Percentiles rank a stretch among this genome's conserved stretches.
phyloP scores from a whole-genome alignment of 2,113 vertebrate genomes.

The Gulo gulo region DNA sequence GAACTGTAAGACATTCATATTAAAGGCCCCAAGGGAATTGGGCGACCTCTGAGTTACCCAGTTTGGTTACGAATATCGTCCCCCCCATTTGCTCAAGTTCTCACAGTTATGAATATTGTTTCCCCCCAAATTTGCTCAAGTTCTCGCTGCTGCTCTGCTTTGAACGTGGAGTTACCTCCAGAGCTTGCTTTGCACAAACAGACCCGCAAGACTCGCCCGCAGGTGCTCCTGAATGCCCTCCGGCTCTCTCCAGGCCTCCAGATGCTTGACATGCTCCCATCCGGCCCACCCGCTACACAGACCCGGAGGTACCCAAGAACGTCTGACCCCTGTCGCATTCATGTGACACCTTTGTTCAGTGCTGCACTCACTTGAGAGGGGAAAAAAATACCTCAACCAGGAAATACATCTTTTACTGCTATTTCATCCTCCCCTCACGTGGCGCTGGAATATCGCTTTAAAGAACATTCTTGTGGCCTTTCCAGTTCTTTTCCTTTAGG shows the following conservation, averaged over 20 bases:
- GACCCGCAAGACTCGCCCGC: background rate
- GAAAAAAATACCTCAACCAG: constrained; percentile 74
- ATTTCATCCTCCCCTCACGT: constrained; percentile 69
- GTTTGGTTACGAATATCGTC: background rate
- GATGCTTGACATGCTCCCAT: background rate
- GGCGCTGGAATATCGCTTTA: constrained; percentile 67
- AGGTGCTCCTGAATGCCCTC: background rate
- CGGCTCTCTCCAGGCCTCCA: background rate
- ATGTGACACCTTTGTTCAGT: constrained; percentile 66
- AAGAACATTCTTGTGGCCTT: constrained; percentile 74
- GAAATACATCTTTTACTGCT: constrained; percentile 62
- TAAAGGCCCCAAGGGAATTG: background rate
- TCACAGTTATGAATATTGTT: background rate
- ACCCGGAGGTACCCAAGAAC: constrained; percentile 14
- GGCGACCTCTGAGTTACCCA: background rate
- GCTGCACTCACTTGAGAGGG: constrained; percentile 49
- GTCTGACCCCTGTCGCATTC: constrained; percentile 43
- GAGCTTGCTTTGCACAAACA: background rate
- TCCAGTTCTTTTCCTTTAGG: constrained; percentile 75
- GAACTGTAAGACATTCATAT: background rate
- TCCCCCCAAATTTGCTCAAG: no score
- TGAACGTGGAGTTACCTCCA: background rate
- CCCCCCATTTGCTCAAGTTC: background rate
- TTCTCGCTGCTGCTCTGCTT: background rate
- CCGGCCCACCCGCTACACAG: background rate